Percentiles rank a stretch among this genome's conserved stretches.
Evolutionary conservation across 1,140 invertebrate genomes (phyloP).

Genomic region (Dolichoris vasculosae): DNA sequence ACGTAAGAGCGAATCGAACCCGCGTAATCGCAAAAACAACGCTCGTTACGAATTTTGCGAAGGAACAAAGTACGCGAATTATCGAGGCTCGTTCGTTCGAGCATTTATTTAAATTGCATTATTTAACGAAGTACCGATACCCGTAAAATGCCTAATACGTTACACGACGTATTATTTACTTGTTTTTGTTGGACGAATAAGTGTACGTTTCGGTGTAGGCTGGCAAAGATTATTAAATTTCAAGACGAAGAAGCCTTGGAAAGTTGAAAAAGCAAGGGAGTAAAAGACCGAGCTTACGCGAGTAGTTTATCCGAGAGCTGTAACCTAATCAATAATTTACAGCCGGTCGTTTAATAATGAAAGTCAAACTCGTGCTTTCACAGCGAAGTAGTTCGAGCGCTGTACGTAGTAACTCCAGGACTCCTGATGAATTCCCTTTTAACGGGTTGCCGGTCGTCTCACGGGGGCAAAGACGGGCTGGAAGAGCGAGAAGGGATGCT

Average conservation of each 20-base stretch:
- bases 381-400: neutral
- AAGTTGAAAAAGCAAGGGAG: neutral
- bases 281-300: neutral
- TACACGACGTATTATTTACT: neutral
- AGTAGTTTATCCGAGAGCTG: neutral
- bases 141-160: neutral
- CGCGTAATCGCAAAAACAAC: no score
- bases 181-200: neutral
- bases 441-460: constrained; percentile 16
- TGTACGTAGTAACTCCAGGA: neutral
- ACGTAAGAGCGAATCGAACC: no score
- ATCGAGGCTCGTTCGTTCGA: no score
- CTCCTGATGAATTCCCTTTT: constrained; percentile 40
- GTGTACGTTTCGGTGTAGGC: neutral
- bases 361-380: constrained; percentile 20
- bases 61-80: no score
- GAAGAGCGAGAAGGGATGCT: constrained; percentile 8
- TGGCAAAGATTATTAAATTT: neutral
- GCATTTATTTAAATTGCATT: no score
- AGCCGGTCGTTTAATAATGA: constrained; percentile 31
- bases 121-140: no score
- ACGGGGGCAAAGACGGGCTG: neutral
- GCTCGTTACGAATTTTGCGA: no score
- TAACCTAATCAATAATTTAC: constrained; percentile 37
- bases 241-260: neutral